These are phyloP conservation scores for Apodemia duryi DNA, from an alignment of 2,888 invertebrate genomes.

Conservation along the genomic window DNA sequence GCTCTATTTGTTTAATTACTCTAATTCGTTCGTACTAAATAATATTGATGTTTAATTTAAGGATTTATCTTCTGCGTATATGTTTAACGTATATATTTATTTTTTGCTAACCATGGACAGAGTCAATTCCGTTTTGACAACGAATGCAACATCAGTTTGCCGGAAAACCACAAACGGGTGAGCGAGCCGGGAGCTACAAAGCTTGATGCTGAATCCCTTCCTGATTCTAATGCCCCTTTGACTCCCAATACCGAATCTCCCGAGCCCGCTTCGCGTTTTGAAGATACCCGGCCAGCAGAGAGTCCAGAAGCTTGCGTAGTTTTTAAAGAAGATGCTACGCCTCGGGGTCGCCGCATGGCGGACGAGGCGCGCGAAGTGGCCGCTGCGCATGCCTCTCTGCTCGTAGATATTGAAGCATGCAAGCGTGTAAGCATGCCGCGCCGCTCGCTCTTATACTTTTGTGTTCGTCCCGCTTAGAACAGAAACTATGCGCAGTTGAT, in stretches of 20 bases:
- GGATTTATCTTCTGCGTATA: background rate
- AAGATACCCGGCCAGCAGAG: constrained; percentile 51
- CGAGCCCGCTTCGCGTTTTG: constrained; percentile 49
- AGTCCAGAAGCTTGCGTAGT: constrained; percentile 67
- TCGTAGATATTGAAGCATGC: constrained; percentile 82
- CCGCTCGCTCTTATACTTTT: constrained; percentile 55
- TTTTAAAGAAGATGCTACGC: constrained; percentile 68
- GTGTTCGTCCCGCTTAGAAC: constrained; percentile 45
- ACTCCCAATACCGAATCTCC: constrained; percentile 43
- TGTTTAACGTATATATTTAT: constrained; percentile 22
- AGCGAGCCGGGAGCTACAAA: constrained; percentile 80
- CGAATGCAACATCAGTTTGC: constrained; percentile 98
- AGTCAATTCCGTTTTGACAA: constrained; percentile 99
- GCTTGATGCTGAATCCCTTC: constrained; percentile 56
- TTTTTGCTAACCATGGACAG: constrained; percentile 71
- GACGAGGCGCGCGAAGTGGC: constrained; percentile 73
- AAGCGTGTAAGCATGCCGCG: constrained; percentile 84
- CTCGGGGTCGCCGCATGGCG: constrained; percentile 64
- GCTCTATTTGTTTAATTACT: background rate
- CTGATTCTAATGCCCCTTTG: constrained; percentile 35
- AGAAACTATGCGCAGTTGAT: background rate
- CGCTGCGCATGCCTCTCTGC: constrained; percentile 74
- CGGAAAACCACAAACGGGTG: constrained; percentile 99
- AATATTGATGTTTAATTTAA: background rate
- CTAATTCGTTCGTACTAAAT: background rate